phyloP scores from a whole-genome alignment of 2,113 vertebrate species.

The Chitala chitala region DNA sequence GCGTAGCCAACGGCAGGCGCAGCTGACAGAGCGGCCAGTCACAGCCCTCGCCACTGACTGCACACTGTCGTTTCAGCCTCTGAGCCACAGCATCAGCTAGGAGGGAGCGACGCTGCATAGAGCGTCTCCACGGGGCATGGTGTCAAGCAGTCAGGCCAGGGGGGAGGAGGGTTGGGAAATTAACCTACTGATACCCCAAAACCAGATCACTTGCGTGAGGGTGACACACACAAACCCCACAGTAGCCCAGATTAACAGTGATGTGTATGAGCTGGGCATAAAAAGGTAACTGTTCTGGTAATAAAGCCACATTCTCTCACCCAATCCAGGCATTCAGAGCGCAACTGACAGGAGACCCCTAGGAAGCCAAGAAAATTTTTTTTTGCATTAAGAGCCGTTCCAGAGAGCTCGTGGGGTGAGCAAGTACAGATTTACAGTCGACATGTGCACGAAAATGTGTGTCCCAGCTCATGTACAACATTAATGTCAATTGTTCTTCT shows the following conservation, averaged over 20 bases:
- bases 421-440: constrained; percentile 39
- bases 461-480: constrained; percentile 44
- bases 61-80: too few relatives aligned
- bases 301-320: neutral
- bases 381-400: constrained; percentile 49
- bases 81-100: too few relatives aligned
- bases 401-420: constrained; percentile 50
- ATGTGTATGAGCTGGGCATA: neutral
- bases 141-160: neutral
- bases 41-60: too few relatives aligned
- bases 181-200: neutral
- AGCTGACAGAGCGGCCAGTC: neutral
- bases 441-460: constrained; percentile 44
- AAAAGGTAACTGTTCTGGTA: neutral
- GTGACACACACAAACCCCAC: neutral
- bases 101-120: too few relatives aligned
- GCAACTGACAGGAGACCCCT: neutral
- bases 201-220: too few relatives aligned
- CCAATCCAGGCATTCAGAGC: neutral
- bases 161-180: neutral
- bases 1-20: neutral
- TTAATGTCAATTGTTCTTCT: constrained; percentile 46
- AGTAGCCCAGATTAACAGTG: neutral
- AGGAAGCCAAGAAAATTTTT: constrained; percentile 52
- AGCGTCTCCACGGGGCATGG: too few relatives aligned